Conservation (phyloP, 2,797 vertebrate species). For the Smutsia gigantea region DNA sequence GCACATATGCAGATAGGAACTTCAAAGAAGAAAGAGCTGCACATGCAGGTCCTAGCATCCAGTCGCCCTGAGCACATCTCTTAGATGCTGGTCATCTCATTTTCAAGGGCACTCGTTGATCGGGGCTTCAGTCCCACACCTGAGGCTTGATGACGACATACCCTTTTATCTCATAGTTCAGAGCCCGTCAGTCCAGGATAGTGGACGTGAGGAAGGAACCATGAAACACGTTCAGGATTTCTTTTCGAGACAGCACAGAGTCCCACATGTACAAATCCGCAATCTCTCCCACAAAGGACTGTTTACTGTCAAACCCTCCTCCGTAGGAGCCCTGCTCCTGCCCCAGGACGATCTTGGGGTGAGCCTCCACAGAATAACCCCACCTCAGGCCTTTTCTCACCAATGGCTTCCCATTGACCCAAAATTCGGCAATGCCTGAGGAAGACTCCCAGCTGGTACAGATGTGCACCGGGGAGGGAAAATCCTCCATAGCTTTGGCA, state of each 20-base stretch:
- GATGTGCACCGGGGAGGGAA: conserved; percentile 74
- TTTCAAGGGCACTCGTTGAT: not conserved
- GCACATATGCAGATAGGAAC: not conserved
- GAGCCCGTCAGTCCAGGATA: conserved; percentile 77
- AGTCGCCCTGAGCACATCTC: not conserved
- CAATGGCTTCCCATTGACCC: conserved; percentile 79
- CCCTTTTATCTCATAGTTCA: conserved; percentile 66
- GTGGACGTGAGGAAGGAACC: not conserved
- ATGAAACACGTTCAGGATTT: conserved; percentile 55
- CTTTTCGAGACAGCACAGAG: not conserved
- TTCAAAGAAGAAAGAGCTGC: not conserved
- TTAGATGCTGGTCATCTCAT: not conserved
- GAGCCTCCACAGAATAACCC: conserved; percentile 9
- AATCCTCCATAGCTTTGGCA: not conserved
- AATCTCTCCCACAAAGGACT: conserved; percentile 85
- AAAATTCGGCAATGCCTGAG: conserved; percentile 82
- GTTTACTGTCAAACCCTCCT: conserved; percentile 50
- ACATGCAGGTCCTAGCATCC: not conserved
- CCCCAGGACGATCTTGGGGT: conserved; percentile 78
- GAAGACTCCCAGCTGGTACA: conserved; percentile 85
- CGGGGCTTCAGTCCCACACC: not conserved
- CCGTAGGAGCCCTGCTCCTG: conserved; percentile 73
- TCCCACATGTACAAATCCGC: conserved; percentile 86
- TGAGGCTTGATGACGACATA: conserved; percentile 51
- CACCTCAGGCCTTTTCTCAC: conserved; percentile 69